phyloP scores from a whole-genome alignment of 2,888 invertebrate genomes.

The Brachycybe producta region DNA sequence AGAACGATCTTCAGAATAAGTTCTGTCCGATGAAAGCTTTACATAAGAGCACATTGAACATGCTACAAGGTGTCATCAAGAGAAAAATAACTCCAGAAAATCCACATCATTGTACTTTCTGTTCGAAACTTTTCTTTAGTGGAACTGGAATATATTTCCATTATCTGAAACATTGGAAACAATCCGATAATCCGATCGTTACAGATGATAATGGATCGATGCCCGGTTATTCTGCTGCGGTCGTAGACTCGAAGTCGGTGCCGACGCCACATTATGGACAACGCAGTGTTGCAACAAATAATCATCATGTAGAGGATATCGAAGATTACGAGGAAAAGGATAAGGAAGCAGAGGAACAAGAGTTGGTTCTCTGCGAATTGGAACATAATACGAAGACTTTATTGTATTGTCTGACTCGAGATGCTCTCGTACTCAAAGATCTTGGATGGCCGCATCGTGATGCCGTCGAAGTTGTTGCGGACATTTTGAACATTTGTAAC shows the following conservation, averaged over 20 bases:
- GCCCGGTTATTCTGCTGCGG: no score
- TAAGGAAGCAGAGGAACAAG: neutral
- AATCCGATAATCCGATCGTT: neutral
- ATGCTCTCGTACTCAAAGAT: constrained; percentile 8
- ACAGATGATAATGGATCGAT: no score
- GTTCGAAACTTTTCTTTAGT: constrained; percentile 2
- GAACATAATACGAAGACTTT: constrained; percentile 12
- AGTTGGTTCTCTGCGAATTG: constrained; percentile 1
- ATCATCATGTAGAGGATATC: neutral
- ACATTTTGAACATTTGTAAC: constrained; percentile 9
- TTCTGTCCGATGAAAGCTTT: constrained; percentile 1
- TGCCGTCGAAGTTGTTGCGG: constrained; percentile 8
- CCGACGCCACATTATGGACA: neutral
- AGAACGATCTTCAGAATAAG: no score
- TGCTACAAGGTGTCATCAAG: neutral
- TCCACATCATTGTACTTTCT: constrained; percentile 11
- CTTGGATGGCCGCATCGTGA: constrained; percentile 14
- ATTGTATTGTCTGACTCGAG: constrained; percentile 3
- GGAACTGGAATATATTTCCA: constrained; percentile 3
- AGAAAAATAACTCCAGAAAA: constrained; percentile 5
- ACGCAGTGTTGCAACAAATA: neutral
- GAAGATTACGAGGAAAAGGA: neutral
- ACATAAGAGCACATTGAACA: constrained; percentile 1
- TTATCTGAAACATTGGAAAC: constrained; percentile 1
- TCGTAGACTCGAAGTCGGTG: neutral